Base-by-base conservation (phyloP, 2,888 invertebrate genomes). In the Lasioglossum lativentre region DNA sequence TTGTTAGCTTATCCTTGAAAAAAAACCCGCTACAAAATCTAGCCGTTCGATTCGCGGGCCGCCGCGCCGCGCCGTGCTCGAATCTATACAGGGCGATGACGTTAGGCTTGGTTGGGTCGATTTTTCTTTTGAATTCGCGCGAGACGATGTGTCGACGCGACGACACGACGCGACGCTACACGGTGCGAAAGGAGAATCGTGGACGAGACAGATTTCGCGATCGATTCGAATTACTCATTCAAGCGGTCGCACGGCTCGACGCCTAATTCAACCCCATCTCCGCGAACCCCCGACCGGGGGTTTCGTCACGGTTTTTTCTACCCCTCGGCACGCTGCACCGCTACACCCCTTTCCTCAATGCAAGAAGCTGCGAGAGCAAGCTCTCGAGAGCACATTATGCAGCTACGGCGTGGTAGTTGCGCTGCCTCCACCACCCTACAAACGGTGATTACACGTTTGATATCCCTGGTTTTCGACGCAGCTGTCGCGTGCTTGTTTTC, bases 191-290 rank as follows among this genome's bases (percentile, higher is more conserved):
- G 66, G 79, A 81, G 75, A 52, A 79, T 68, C 72, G 45, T 68
- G 45, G 71, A 52, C 78, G 89, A 86, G 85, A 86, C 83, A 86
- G 85, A 90, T 90, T 87, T 90, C 75, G 42, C 87, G 89, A 88
- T 88, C 88, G 83, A 90, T 90, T 75, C 75, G 86, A 90, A 90
- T 88, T 83, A 89, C 76, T 78, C 88, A 63, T 86, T 86, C 79
- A 72, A 70, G 66, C 78, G 80, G 80, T 86, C 78, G 83, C 86
- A 80, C 84, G 78, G 68, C 74, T 78, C 71, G 74, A 75, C 84
- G 82, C 77, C 85, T 88, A 90, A 90, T 89, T 89, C 88, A 86
- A 85, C 90, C 86, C 85, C 74, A 83, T 88, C 81, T 38, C 38
- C 38, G 30, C 59, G 59, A 30, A 30, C 74, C 77, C 75, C 30